phyloP scores from a whole-genome alignment of 37 sponge, comb jelly and placozoan species.

The Hexactinellida sp. region DNA sequence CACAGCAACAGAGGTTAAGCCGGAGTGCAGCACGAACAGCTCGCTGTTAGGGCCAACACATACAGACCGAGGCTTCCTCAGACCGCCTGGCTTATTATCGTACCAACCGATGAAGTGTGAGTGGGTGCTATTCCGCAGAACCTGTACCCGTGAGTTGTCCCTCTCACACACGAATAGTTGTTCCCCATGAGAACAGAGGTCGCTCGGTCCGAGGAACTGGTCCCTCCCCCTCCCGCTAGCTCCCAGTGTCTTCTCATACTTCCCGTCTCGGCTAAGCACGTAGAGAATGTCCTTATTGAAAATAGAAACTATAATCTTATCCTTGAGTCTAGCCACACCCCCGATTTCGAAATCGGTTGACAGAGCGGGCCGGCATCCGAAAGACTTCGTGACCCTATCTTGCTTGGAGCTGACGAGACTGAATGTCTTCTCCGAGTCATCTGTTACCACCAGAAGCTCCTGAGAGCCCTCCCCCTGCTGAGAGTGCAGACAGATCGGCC shows the following conservation, averaged over 20 bases:
- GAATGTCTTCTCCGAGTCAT: conserved; percentile 1
- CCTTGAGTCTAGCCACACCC: not conserved
- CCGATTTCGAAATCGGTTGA: not conserved
- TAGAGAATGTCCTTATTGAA: not conserved
- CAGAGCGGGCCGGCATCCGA: not conserved
- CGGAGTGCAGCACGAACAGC: not conserved
- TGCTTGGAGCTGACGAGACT: not conserved
- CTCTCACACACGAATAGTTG: not conserved
- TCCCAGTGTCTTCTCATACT: not conserved
- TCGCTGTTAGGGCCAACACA: not conserved
- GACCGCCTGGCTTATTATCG: not conserved
- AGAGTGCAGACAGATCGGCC: not conserved
- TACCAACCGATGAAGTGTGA: conserved; percentile 8
- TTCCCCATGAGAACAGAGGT: not conserved
- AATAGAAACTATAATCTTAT: not conserved
- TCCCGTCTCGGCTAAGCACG: not conserved
- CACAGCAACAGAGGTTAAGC: not conserved
- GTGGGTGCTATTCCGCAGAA: not conserved
- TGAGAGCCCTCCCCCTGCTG: not conserved
- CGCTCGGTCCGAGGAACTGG: not conserved
- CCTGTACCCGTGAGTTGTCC: not conserved
- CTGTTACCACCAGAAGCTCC: not conserved
- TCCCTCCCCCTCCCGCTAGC: not conserved
- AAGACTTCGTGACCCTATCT: not conserved
- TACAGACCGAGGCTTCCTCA: not conserved